Evolutionary conservation across 2,888 invertebrate genomes (phyloP), one percentile per base, ranked within the genome.

Genomic region (Petrophora chlorosata): DNA sequence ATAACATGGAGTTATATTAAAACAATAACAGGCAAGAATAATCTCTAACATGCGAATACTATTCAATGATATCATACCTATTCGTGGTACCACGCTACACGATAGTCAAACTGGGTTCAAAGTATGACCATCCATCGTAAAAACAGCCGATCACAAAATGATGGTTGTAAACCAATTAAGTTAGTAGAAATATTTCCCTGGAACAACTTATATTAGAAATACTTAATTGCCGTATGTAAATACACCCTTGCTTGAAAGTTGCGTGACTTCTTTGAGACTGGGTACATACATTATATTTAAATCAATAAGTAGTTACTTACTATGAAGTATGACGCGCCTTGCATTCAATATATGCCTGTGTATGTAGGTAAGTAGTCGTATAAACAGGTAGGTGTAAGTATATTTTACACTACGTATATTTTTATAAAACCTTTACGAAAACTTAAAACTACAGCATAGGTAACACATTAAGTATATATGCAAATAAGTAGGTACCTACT

Each of bases 241-340:
- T 5, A 7, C 28, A 28, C 7, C 23, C 9, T 28, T 10, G 12
- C 8, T 3, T 12, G 13, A 28, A 13, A 4, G 2, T 28, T 28
- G 28, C 28, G 28, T 13, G 13, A 28, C 13, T 28, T 12, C 28
- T 12, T 28, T 13, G 28, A 10, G 13, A 28, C 13, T 28, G 9
- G 13, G 9, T 28, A 32, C 32, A 4, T 28, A 28, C 13, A 28
- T 13, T 1, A 19, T 19, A 19, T 19, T 19, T 19, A 5, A 5
- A 19, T 5, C 19, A 19, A 19, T 19, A 19, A 5, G 7, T 5
- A 19, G 5, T 2, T 5, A 19, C 5, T 4, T 7, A 19, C 29
- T 26, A 10, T 45, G 39, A 29, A 38, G 67, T 76, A 79, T 26
- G 5, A n/a, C n/a, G n/a, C n/a, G n/a, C n/a, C n/a, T n/a, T n/a